Evolutionary conservation across 2,797 vertebrate genomes (phyloP).

Genomic region (Gallinago stenura): DNA sequence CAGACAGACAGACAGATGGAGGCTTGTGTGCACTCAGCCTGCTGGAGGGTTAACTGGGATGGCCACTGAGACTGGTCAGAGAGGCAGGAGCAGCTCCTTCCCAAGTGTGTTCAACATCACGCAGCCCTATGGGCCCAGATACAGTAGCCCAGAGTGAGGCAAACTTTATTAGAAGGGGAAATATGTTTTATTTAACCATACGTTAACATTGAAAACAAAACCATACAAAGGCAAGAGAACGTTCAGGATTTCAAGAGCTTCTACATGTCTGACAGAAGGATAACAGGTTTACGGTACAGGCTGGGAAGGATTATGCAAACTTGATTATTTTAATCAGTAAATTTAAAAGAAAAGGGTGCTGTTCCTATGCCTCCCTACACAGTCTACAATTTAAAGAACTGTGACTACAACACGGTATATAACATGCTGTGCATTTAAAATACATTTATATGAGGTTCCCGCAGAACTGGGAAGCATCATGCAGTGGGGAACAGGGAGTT

Average conservation of each 20-base stretch:
- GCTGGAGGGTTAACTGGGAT: not conserved
- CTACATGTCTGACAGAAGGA: not conserved
- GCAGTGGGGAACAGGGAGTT: not conserved
- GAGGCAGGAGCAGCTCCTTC: not conserved
- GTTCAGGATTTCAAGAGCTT: not conserved
- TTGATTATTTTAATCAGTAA: not conserved
- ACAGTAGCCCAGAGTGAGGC: not conserved
- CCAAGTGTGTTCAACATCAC: not conserved
- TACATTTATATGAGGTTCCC: not conserved
- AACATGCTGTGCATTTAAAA: not conserved
- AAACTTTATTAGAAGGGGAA: not conserved
- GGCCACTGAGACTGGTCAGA: not conserved
- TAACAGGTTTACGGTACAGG: not conserved
- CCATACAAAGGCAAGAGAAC: not conserved
- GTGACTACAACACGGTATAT: not conserved
- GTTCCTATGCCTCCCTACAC: not conserved
- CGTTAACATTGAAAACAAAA: not conserved
- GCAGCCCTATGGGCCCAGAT: not conserved
- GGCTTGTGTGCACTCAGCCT: not conserved
- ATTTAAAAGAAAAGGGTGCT: not conserved
- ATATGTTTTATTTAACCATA: not conserved
- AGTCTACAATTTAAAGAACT: not conserved
- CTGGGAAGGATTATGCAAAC: not conserved
- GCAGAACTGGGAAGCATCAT: not conserved
- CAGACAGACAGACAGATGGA: not conserved